Percentiles rank a stretch among this genome's conserved stretches.
These are phyloP conservation scores for Bagarius yarrelli DNA, from an alignment of 2,113 vertebrate species.

Conservation along the genomic window DNA sequence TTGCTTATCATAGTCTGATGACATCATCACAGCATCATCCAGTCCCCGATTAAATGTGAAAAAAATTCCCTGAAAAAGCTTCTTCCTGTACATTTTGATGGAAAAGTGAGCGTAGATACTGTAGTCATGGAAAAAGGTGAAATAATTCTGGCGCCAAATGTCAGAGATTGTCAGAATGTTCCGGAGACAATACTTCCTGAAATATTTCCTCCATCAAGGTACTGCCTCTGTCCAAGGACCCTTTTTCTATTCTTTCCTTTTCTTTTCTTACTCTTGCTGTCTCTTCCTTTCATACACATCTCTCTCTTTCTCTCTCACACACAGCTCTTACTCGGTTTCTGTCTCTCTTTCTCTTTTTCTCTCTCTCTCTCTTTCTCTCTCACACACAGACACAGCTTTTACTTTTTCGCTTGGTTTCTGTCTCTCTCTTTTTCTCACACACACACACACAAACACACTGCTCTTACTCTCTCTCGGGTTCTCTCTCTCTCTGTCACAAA, in stretches of 20 bases:
- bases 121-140: background rate
- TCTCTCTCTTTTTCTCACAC: too few species aligned
- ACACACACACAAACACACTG: too few species aligned
- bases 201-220: constrained; percentile 22
- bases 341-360: background rate
- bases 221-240: constrained; percentile 33
- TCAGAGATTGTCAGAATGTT: constrained; percentile 15
- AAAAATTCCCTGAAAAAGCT: background rate
- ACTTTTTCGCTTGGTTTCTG: too few species aligned
- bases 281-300: background rate
- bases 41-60: background rate
- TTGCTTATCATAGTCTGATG: background rate
- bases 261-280: background rate
- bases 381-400: too few species aligned
- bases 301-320: background rate
- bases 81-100: background rate
- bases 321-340: too few species aligned
- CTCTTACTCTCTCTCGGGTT: too few species aligned
- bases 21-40: background rate
- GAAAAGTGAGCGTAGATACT: background rate
- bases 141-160: constrained; percentile 3
- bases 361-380: too few species aligned
- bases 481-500: too few species aligned
- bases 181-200: constrained; percentile 32
- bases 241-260: background rate